Percentiles rank a stretch among this genome's conserved stretches.
Evolutionary conservation across 2,888 invertebrate species (phyloP).

Genomic region (Athalia rosae): DNA sequence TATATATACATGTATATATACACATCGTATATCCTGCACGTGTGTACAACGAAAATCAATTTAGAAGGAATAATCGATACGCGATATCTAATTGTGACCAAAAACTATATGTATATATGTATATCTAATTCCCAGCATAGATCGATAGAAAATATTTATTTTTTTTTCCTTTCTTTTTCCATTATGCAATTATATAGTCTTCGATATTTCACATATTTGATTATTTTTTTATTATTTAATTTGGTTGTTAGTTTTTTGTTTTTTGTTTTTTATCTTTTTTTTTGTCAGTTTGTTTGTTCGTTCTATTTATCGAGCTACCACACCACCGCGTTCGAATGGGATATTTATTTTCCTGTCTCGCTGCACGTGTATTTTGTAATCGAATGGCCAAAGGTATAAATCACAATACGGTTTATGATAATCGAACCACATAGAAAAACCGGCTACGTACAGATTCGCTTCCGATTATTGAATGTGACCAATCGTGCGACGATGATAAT

Average conservation of each 20-base stretch:
- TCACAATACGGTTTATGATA: slow-evolving; percentile 38
- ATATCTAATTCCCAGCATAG: background rate
- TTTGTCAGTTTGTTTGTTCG: background rate
- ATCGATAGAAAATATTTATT: background rate
- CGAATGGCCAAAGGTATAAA: slow-evolving; percentile 32
- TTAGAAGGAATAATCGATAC: background rate
- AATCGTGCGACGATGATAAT: slow-evolving; percentile 6
- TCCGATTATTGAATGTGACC: slow-evolving; percentile 19
- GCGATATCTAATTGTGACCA: background rate
- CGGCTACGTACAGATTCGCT: background rate
- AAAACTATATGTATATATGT: background rate
- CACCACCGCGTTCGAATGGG: slow-evolving; percentile 28
- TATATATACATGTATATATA: too few species aligned
- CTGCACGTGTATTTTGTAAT: slow-evolving; percentile 20
- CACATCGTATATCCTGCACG: too few species aligned
- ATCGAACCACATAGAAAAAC: slow-evolving; percentile 32
- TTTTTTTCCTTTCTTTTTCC: too few species aligned
- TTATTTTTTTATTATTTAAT: too few species aligned
- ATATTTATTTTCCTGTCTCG: slow-evolving; percentile 36
- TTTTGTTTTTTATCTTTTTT: too few species aligned
- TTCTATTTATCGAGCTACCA: background rate
- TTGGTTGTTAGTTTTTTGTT: too few species aligned
- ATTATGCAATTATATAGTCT: too few species aligned
- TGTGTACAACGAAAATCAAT: too few species aligned
- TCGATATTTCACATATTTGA: too few species aligned